These are phyloP conservation scores for Morelia viridis DNA, from an alignment of 2,797 vertebrate species.

Conservation along the genomic window DNA sequence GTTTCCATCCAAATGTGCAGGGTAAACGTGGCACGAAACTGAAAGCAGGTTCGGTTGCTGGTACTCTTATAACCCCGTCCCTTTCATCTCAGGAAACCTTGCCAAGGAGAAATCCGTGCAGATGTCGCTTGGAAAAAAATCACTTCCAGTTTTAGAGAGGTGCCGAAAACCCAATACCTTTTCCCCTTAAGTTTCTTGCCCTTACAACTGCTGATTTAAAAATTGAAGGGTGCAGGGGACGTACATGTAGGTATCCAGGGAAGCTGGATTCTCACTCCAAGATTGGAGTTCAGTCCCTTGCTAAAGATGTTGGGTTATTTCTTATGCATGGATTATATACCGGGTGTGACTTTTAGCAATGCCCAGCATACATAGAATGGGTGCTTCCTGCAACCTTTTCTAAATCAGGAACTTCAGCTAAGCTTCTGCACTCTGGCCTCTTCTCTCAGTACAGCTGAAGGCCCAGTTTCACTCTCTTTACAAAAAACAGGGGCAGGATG, in stretches of 20 bases:
- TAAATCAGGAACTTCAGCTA: neutral
- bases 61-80: too few relatives aligned
- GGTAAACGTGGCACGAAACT: too few relatives aligned
- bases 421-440: too few relatives aligned
- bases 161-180: neutral
- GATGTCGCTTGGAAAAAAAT: too few relatives aligned
- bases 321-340: neutral
- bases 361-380: neutral
- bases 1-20: too few relatives aligned
- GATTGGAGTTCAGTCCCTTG: neutral
- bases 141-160: too few relatives aligned
- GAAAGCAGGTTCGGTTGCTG: too few relatives aligned
- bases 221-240: neutral
- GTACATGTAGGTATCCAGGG: too few relatives aligned
- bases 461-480: neutral
- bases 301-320: neutral
- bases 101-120: too few relatives aligned
- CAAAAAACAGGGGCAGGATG: neutral
- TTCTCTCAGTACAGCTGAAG: neutral
- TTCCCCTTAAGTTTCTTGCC: neutral
- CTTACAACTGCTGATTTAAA: neutral
- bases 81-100: too few relatives aligned
- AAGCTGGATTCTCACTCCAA: neutral
- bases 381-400: neutral
- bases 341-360: neutral